These are phyloP conservation scores for Cantharis nigra DNA, from an alignment of 2,888 invertebrate genomes.

Conservation along the genomic window DNA sequence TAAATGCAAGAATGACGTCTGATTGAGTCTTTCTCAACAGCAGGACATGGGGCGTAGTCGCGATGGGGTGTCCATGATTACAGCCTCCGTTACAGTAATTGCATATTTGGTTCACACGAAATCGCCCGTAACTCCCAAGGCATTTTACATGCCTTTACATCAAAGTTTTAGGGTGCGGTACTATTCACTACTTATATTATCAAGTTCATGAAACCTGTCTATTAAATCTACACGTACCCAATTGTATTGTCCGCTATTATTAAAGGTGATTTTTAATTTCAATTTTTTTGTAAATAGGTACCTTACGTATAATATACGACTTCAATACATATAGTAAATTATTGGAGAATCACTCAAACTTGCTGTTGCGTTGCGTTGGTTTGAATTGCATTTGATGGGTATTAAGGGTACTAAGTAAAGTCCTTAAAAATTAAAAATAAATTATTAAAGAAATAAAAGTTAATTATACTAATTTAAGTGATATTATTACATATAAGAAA, in stretches of 20 bases:
- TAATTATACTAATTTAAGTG: too few relatives aligned
- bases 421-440: too few relatives aligned
- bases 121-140: constrained; percentile 40
- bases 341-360: background rate
- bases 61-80: constrained; percentile 46
- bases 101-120: constrained; percentile 53
- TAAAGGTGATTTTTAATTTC: background rate
- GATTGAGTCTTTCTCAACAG: constrained; percentile 48
- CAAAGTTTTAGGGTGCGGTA: constrained; percentile 50
- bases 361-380: too few relatives aligned
- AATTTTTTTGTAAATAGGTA: background rate
- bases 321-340: too few relatives aligned
- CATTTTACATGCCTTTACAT: constrained; percentile 43
- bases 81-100: constrained; percentile 54
- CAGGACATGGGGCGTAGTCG: constrained; percentile 41
- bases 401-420: too few relatives aligned
- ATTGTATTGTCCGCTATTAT: constrained; percentile 7
- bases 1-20: constrained; percentile 30
- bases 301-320: too few relatives aligned
- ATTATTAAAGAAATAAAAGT: too few relatives aligned
- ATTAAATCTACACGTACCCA: constrained; percentile 34
- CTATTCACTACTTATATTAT: constrained; percentile 35
- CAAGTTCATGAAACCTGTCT: constrained; percentile 35
- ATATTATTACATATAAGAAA: too few relatives aligned
- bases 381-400: too few relatives aligned